Evolutionary conservation across 2,888 invertebrate genomes (phyloP), one percentile per base, ranked within the genome.

Genomic region (Hypercompe scribonia): DNA sequence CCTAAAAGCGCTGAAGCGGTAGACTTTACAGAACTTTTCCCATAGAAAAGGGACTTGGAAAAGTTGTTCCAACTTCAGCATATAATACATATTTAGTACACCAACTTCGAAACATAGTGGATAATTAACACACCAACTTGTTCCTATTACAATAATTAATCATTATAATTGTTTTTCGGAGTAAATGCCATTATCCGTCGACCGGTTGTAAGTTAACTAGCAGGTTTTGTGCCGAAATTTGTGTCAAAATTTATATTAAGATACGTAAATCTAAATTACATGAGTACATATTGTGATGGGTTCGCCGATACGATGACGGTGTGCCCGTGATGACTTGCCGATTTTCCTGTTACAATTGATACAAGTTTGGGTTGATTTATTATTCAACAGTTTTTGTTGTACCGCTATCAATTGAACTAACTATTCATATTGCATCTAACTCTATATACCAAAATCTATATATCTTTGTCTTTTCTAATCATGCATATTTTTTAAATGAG

Each of bases 361-460:
- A 28, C 39, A 65, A 28, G 28, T 65, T 65, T 15, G 28, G 65
- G 39, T 39, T 65, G 65, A 65, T 65, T 39, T 39, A 65, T 65
- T 65, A 65, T 65, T 65, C 36, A 28, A 39, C 28, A 65, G 65
- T 65, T 65, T 39, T 65, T 65, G 65, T 65, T 15, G 39, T 39
- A 65, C 28, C 28, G 28, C 39, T 39, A 18, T 65, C 28, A 39
- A 65, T 65, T 28, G 8, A 65, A 28, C 39, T 4, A 65, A 18
- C n/a, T n/a, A n/a, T 65, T 65, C 39, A 39, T 28, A 36, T 65
- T 54, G n/a, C 36, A 39, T 39, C 65, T 39, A 1, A 64, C 13
- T 24, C 28, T 4, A 18, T n/a, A 28, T 24, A 21, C 34, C 3
- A 36, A 8, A n/a, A n/a, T n/a, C n/a, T 39, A 39, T 13, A 2